Evolutionary conservation across 2,888 invertebrate species (phyloP), one percentile per base, ranked within the genome.

Genomic region (Leucoptera coffeella): DNA sequence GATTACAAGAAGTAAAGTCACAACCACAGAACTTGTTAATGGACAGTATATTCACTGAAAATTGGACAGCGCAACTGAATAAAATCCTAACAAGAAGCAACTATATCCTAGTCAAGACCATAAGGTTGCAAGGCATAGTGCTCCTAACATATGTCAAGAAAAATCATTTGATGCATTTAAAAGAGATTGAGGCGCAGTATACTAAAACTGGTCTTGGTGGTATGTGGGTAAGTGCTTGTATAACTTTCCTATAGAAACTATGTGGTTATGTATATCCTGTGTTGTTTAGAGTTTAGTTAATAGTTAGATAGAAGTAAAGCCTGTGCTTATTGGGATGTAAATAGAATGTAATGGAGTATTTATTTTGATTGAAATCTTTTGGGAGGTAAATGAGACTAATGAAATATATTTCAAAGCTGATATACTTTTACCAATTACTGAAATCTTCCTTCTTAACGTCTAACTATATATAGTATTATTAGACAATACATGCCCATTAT

Each of bases 161-260:
- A 38, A 80, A 80, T 41, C 88, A 92, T 61, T 59, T 95, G 4
- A 67, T 80, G n/a, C 83, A 85, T 59, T 57, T 94, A 23, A 74
- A 88, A 35, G 84, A 88, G 42, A 79, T 95, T 28, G 91, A 94
- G 51, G 80, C 86, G 2, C 84, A 87, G 45, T 88, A 85, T 40
- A 93, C 93, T 0, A 82, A 85, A 41, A 92, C 94, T 29, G 95
- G 95, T 2, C 74, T 94, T 32, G 85, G 85, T 14, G 95, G 94
- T 29, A 80, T 90, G 64, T 94, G 93, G 94, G 91, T 90, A 65
- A 75, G 82, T 47, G n/a, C n/a, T n/a, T n/a, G n/a, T n/a, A n/a
- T n/a, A n/a, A n/a, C n/a, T n/a, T n/a, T n/a, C n/a, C n/a, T 6
- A 9, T 8, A 6, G 9, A 17, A 17, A 17, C 17, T 8, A 17